Base-by-base conservation (phyloP, 1,140 invertebrate genomes). In the Drosophila insularis region DNA sequence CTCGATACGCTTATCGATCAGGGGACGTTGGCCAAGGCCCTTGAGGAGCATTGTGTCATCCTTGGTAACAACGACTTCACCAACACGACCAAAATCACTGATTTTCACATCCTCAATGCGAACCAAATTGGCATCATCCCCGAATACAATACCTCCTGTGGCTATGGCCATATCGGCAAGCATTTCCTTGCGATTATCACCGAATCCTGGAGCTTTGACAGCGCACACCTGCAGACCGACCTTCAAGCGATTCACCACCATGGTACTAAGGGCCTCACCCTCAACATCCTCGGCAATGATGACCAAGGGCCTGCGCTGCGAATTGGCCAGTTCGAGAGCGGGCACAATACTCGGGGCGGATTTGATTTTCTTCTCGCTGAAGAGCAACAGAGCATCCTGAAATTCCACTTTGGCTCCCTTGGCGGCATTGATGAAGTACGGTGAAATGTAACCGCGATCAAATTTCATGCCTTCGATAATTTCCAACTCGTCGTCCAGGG, bases 401-500 rank as follows among this genome's bases (percentile, higher is more conserved):
- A 98, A 99, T 93, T 99, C 99, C 53, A 98, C 97, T 93, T 99
- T 99, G 11, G 98, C 98, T 50, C 98, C 96, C 94, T 99, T 99
- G 8, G 97, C 93, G 4, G 97, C 96, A 92, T 99, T 99, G 84
- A 99, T 99, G 92, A 99, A 99, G 92, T 99, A 99, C 11, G 99
- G 99, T 50, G 99, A 99, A 92, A 99, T 99, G 92, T 99, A 99
- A 68, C 99, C 99, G 73, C 99, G 94, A 91, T 99, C 99, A 92
- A 99, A 99, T 93, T 99, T 99, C 97, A 99, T 98, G 82, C 99
- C 99, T 93, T 99, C 98, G 92, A 99, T 99, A 8, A 98, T 86
- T 93, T 99, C 98, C 7, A 99, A 92, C 92, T 99, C 99, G 93
- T 99, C 99, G 69, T 93, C 94, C 23, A 99, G 93, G 0, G 98